phyloP scores from a whole-genome alignment of 2,113 vertebrate genomes.

The Callipepla squamata region DNA sequence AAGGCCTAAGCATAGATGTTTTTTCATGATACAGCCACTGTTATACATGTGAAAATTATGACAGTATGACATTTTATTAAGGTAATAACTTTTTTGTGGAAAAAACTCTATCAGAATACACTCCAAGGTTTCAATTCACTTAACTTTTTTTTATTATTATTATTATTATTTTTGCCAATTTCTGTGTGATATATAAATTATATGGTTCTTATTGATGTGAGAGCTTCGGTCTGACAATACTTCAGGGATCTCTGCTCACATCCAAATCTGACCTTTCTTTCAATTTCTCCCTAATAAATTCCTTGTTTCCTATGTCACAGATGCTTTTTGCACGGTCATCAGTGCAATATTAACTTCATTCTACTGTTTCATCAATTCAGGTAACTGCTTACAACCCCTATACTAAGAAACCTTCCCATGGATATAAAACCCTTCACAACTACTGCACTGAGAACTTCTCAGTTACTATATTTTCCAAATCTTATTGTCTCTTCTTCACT shows the following conservation, averaged over 20 bases:
- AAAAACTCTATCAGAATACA: not conserved
- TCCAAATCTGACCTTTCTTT: not conserved
- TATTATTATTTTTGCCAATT: not conserved
- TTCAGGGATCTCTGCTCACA: not conserved
- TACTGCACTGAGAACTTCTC: not conserved
- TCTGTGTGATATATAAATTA: not conserved
- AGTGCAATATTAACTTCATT: not conserved
- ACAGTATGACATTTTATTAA: not conserved
- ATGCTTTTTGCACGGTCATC: not conserved
- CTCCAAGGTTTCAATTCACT: not conserved
- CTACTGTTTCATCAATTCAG: not conserved
- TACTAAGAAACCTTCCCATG: not conserved
- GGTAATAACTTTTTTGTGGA: not conserved
- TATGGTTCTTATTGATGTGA: not conserved
- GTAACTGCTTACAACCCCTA: not conserved
- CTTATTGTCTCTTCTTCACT: not conserved
- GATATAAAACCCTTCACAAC: accelerated
- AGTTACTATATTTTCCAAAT: not conserved
- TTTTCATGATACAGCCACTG: not conserved
- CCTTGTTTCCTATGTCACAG: not conserved
- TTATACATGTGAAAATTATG: not conserved
- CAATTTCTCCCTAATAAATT: not conserved
- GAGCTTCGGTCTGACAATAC: not conserved
- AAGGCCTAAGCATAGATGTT: not conserved
- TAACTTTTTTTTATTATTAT: not conserved